Evolutionary conservation across 2,797 vertebrate genomes (phyloP).

Genomic region (Pterois miles): DNA sequence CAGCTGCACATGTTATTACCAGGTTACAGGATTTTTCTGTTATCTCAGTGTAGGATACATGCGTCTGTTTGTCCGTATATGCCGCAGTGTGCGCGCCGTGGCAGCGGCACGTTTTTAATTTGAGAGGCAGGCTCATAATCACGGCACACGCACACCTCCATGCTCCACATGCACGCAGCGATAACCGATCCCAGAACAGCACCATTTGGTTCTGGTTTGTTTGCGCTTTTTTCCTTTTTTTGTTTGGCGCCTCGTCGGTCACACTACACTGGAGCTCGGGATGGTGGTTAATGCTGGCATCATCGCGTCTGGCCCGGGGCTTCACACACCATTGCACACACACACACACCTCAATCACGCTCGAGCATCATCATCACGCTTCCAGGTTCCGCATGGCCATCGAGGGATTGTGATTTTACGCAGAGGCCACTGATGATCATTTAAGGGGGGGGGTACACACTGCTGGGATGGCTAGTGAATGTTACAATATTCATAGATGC

Average conservation of each 20-base stretch:
- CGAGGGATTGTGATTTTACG: conserved; percentile 57
- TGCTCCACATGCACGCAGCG: conserved; percentile 17
- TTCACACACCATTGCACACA: conserved; percentile 3
- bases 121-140: conserved; percentile 44
- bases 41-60: neutral
- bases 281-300: conserved; percentile 47
- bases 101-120: conserved; percentile 65
- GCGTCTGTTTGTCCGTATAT: conserved; percentile 56
- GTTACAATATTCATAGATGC: conserved; percentile 34
- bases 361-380: conserved; percentile 36
- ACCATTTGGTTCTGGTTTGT: neutral
- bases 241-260: conserved; percentile 26
- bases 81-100: conserved; percentile 81
- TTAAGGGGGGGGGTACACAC: neutral
- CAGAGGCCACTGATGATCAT: conserved; percentile 47
- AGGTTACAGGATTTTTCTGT: conserved; percentile 19
- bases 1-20: conserved; percentile 25
- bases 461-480: no score
- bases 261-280: conserved; percentile 26
- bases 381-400: conserved; percentile 49
- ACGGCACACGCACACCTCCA: conserved; percentile 29
- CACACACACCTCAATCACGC: conserved; percentile 30
- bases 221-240: neutral
- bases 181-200: neutral
- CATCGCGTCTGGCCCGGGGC: conserved; percentile 40